Evolutionary conservation across 2,113 vertebrate species (phyloP).

Genomic region (Ophiodon elongatus): DNA sequence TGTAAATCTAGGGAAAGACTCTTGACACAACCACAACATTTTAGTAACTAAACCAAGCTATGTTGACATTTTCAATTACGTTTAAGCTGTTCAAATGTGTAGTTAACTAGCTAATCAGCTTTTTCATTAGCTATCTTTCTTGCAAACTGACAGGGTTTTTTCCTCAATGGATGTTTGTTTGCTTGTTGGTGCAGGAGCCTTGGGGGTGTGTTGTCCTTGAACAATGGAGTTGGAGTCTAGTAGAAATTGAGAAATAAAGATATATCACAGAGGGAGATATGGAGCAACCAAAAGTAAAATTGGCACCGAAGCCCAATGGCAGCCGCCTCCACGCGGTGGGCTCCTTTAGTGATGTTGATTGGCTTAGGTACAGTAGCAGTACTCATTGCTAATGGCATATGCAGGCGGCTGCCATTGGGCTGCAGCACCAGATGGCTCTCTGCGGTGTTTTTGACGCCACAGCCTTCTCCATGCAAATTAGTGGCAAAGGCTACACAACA

Average conservation of each 20-base stretch:
- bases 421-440: conserved; percentile 68
- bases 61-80: too few relatives aligned
- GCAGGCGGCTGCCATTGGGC: conserved; percentile 47
- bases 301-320: conserved; percentile 3
- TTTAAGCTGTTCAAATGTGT: neutral
- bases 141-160: neutral
- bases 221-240: conserved; percentile 7
- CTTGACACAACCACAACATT: too few relatives aligned
- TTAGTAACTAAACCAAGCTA: too few relatives aligned
- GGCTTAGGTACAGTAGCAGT: conserved; percentile 45
- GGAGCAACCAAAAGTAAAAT: neutral
- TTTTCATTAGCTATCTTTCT: neutral
- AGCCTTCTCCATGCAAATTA: conserved; percentile 58
- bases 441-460: conserved; percentile 46
- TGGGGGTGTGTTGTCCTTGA: neutral
- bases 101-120: neutral
- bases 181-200: neutral
- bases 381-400: conserved; percentile 47
- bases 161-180: neutral
- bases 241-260: conserved; percentile 18
- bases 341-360: conserved; percentile 53
- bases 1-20: neutral
- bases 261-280: neutral
- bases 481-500: conserved; percentile 51
- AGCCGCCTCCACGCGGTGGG: conserved; percentile 25